A percentile compares a stretch with the other conserved stretches of the same genome.
phyloP scores from a whole-genome alignment of 2,113 vertebrate species.

The Hippocampus zosterae region DNA sequence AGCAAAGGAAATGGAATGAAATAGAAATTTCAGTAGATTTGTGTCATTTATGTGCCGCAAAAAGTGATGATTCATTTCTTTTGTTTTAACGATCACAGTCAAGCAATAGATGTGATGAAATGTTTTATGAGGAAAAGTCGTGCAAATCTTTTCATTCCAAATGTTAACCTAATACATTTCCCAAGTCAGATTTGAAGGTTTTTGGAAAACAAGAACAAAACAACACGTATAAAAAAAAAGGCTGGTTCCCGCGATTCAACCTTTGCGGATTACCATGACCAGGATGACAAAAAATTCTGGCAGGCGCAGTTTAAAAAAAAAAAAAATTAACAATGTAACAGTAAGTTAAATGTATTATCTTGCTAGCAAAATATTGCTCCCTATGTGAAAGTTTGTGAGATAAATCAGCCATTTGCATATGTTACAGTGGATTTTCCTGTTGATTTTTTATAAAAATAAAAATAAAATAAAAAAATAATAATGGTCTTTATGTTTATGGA shows the following conservation, averaged over 20 bases:
- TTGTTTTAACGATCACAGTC: not conserved
- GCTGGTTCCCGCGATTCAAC: not conserved
- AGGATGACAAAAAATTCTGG: no score
- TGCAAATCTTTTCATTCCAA: not conserved
- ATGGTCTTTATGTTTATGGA: no score
- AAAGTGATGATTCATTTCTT: not conserved
- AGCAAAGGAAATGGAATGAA: not conserved
- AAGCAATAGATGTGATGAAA: not conserved
- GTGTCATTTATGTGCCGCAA: not conserved
- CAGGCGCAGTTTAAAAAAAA: not conserved
- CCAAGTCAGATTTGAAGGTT: not conserved
- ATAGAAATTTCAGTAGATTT: not conserved
- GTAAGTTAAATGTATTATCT: not conserved
- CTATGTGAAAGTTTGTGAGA: not conserved
- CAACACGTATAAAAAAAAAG: not conserved
- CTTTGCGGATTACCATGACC: not conserved
- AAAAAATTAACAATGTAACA: not conserved
- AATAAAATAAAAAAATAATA: no score
- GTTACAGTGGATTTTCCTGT: constrained; percentile 30
- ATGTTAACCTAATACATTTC: not conserved
- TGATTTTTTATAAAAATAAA: not conserved
- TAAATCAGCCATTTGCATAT: constrained; percentile 14
- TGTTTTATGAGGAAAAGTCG: not conserved
- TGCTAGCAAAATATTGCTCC: not conserved
- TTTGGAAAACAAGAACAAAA: not conserved